Evolutionary conservation across 1,140 invertebrate genomes (phyloP).

Genomic region (Drosophila lowei): DNA sequence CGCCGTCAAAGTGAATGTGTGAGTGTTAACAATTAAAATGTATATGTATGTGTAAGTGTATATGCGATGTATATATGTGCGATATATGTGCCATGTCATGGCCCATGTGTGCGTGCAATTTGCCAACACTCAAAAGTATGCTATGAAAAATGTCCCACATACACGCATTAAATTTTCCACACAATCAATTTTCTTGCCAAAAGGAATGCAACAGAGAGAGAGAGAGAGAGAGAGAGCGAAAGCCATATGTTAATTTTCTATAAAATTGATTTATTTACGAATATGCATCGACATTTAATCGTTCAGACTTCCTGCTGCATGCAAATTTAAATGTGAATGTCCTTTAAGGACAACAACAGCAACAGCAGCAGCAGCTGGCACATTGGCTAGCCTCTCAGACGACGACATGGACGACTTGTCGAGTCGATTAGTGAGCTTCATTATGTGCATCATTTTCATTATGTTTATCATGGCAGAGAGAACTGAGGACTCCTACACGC

Average conservation of each 20-base stretch:
- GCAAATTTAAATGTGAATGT: conserved; percentile 39
- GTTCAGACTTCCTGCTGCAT: conserved; percentile 47
- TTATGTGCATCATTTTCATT: conserved; percentile 78
- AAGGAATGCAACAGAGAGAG: background rate
- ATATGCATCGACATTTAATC: conserved; percentile 56
- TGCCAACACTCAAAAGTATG: conserved; percentile 77
- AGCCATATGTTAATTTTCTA: conserved; percentile 61
- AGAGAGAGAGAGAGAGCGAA: background rate
- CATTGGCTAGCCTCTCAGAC: no score
- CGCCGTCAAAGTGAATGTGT: conserved; percentile 19
- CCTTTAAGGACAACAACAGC: conserved; percentile 31
- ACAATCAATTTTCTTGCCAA: conserved; percentile 68
- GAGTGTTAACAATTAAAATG: conserved; percentile 64
- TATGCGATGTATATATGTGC: conserved; percentile 48
- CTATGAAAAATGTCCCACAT: conserved; percentile 65
- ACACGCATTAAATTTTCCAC: conserved; percentile 74
- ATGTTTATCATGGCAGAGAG: conserved; percentile 61
- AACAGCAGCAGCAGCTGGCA: conserved; percentile 22
- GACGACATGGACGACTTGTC: no score
- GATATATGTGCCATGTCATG: conserved; percentile 44
- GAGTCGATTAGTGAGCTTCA: conserved; percentile 73
- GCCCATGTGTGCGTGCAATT: conserved; percentile 42
- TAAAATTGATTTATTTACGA: conserved; percentile 59
- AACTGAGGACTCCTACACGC: background rate
- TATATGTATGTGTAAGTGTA: conserved; percentile 9